phyloP scores from a whole-genome alignment of 2,888 invertebrate species.

The Lordiphosa fenestrarum region DNA sequence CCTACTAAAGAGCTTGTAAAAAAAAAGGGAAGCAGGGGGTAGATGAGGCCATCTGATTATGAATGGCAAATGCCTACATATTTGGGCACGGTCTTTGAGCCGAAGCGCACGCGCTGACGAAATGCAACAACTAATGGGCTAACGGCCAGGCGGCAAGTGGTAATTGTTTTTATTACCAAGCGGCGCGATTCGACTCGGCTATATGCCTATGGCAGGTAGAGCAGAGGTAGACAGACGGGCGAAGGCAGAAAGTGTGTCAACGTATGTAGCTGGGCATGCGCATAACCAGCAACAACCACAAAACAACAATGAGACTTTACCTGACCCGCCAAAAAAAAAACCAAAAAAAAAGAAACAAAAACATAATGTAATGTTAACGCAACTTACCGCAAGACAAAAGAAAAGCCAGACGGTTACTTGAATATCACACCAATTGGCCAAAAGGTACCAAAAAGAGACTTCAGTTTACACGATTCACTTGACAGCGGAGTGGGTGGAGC shows the following conservation, averaged over 20 bases:
- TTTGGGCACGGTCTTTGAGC: slow-evolving; percentile 9
- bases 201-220: slow-evolving; percentile 16
- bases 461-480: slow-evolving; percentile 59
- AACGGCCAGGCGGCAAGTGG: slow-evolving; percentile 45
- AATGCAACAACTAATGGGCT: slow-evolving; percentile 44
- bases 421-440: slow-evolving; percentile 26
- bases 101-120: slow-evolving; percentile 50
- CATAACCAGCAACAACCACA: slow-evolving; percentile 37
- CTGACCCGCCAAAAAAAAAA: slow-evolving; percentile 14
- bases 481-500: slow-evolving; percentile 12
- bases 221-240: slow-evolving; percentile 22
- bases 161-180: slow-evolving; percentile 69
- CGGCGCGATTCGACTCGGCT: slow-evolving; percentile 9
- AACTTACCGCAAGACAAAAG: slow-evolving; percentile 54
- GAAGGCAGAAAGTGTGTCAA: slow-evolving; percentile 66
- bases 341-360: neutral
- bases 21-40: neutral
- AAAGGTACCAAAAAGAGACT: slow-evolving; percentile 13
- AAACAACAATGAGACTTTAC: slow-evolving; percentile 8
- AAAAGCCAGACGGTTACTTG: slow-evolving; percentile 14
- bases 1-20: neutral
- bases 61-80: slow-evolving; percentile 21
- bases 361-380: slow-evolving; percentile 19
- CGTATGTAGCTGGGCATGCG: slow-evolving; percentile 60
- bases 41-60: slow-evolving; percentile 17